Percentiles rank a stretch among this genome's conserved stretches.
Conservation (phyloP, 1,140 invertebrate genomes). For the Heliconius nattereri region DNA sequence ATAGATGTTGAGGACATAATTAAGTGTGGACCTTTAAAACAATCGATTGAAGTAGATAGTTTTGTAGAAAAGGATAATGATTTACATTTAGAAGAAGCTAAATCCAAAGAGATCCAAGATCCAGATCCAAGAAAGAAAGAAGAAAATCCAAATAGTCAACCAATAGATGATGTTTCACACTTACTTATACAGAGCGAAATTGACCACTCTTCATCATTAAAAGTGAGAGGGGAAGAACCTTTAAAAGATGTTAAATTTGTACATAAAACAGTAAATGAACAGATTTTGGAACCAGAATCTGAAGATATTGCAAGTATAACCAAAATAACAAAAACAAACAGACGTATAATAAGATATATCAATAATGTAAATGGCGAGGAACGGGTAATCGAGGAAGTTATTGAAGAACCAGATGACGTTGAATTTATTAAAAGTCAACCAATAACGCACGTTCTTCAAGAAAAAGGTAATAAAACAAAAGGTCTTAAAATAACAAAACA, state of each 20-base stretch:
- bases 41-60: not conserved
- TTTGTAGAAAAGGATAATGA: not conserved
- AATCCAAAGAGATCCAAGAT: not conserved
- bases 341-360: constrained; percentile 81
- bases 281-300: not conserved
- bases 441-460: constrained; percentile 54
- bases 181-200: constrained; percentile 6
- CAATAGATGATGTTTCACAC: not conserved
- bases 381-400: constrained; percentile 86
- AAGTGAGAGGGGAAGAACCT: not conserved
- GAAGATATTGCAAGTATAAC: not conserved
- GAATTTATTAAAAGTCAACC: constrained; percentile 70
- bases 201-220: not conserved
- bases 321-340: constrained; percentile 79
- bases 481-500: constrained; percentile 85
- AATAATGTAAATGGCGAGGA: constrained; percentile 82
- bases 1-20: not conserved
- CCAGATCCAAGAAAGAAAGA: too few relatives aligned
- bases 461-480: constrained; percentile 75
- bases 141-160: not conserved
- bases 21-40: not conserved
- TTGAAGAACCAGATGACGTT: constrained; percentile 87
- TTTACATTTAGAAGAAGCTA: not conserved
- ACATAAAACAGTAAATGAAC: not conserved
- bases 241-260: not conserved